Base-by-base conservation (phyloP, 2,888 invertebrate species). In the Sminthurides aquaticus region DNA sequence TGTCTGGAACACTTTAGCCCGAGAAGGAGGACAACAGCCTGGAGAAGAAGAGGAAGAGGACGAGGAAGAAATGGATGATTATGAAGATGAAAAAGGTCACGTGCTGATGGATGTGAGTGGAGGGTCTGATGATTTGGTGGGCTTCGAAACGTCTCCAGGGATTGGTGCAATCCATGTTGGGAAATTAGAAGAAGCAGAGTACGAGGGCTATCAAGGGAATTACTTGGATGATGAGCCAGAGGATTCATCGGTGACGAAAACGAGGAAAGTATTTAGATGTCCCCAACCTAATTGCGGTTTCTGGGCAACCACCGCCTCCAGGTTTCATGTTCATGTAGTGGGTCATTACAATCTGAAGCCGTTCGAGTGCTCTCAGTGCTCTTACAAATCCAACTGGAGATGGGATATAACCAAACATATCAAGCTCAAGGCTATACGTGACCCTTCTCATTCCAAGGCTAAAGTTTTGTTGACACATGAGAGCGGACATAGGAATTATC, bases 391-490 rank as follows among this genome's bases (percentile, higher is more conserved):
- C 28, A 96, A 96, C 78, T 96, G 95, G 94, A 86, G 94, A 71
- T 95, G 94, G 91, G 96, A 96, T 80, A 92, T 96, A 67, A 91
- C 92, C 27, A 92, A 96, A 79, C 97, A 97, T 79, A 94, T 96
- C 71, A 88, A 91, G 76, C 82, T 93, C 75, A 93, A 92, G 81
- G 88, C 90, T 5, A 88, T 88, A 25, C 84, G 91, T 70, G 92
- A 91, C 80, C 87, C 87, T 60, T 86, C 86, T 58, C 93, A 93
- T 79, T 90, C 89, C 59, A 75, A 75, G 22, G 79, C 79, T 18
- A 87, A 88, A 79, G 91, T 93, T 55, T 81, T 93, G 64, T 89
- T 93, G 87, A 92, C 91, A 59, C 69, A 77, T 62, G 92, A 93
- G 78, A 90, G 91, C 49, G 93, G 93, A 8, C 83, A 91, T 69